Percentiles rank a stretch among this genome's conserved stretches.
phyloP scores from a whole-genome alignment of 2,888 invertebrate species.

The Bhutanitis thaidina region DNA sequence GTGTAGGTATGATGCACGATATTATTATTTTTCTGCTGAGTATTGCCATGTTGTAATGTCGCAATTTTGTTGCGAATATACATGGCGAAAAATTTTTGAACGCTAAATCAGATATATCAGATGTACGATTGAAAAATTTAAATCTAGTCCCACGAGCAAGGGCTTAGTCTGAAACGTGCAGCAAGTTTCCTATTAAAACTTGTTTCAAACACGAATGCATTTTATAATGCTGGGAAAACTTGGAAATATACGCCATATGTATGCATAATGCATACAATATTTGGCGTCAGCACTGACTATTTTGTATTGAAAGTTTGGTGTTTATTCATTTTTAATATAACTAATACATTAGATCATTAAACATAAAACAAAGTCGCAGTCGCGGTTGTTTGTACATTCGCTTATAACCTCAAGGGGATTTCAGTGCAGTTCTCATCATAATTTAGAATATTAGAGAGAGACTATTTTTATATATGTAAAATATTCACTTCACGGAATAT shows the following conservation, averaged over 20 bases:
- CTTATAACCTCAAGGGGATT: too few species aligned
- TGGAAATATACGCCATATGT: background rate
- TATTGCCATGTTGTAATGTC: background rate
- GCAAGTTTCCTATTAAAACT: background rate
- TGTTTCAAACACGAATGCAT: background rate
- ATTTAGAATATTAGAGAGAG: too few species aligned
- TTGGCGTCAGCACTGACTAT: too few species aligned
- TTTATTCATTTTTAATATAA: too few species aligned
- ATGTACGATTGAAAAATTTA: background rate
- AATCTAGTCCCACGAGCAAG: background rate
- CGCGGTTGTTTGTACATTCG: too few species aligned
- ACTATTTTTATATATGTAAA: too few species aligned
- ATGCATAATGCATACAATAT: too few species aligned
- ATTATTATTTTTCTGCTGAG: background rate
- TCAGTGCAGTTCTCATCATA: too few species aligned
- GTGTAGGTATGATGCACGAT: background rate
- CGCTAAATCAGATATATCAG: background rate
- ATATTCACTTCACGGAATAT: too few species aligned
- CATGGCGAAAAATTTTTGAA: background rate
- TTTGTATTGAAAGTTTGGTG: too few species aligned
- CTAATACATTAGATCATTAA: too few species aligned
- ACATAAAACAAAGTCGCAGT: too few species aligned
- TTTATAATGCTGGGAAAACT: background rate
- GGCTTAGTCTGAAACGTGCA: background rate
- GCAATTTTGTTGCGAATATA: background rate